Percentiles rank a stretch among this genome's conserved stretches.
Conservation (phyloP, 37 sponge, comb jelly and placozoan species). For the Halisarca cf. caerulea region DNA sequence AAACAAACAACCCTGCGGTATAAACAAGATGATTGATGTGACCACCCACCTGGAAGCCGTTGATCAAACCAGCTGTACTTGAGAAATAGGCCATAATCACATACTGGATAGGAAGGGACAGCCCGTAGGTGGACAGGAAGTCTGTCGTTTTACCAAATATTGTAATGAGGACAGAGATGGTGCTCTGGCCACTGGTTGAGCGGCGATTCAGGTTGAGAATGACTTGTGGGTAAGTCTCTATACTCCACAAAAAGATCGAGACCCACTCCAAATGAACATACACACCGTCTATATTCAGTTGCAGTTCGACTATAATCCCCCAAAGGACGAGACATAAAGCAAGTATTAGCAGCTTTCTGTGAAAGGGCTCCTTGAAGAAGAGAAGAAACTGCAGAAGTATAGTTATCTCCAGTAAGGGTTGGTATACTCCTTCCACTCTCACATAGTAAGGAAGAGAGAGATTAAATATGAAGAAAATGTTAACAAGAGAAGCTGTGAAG, state of each 20-base stretch:
- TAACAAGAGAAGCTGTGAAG: conserved; percentile 61
- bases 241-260: conserved; percentile 46
- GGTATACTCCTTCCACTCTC: conserved; percentile 30
- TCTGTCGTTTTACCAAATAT: conserved; percentile 48
- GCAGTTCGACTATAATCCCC: conserved; percentile 38
- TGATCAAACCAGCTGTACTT: conserved; percentile 34
- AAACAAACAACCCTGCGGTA: background rate
- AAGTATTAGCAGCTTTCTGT: conserved; percentile 27
- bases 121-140: conserved; percentile 45
- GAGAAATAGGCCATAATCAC: conserved; percentile 59
- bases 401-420: conserved; percentile 44
- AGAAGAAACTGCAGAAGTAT: conserved; percentile 46
- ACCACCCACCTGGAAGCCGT: conserved; percentile 40
- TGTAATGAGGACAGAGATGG: conserved; percentile 41
- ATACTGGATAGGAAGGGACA: conserved; percentile 35
- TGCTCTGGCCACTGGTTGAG: conserved; percentile 43
- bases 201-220: conserved; percentile 33
- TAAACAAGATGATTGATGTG: background rate
- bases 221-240: conserved; percentile 55
- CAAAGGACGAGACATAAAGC: conserved; percentile 46
- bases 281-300: conserved; percentile 19
- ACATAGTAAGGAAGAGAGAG: conserved; percentile 36
- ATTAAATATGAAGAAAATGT: conserved; percentile 53
- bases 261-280: conserved; percentile 39
- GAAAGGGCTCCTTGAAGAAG: conserved; percentile 20